Evolutionary conservation across 2,797 vertebrate species (phyloP).

Genomic region (Glyptemys insculpta): DNA sequence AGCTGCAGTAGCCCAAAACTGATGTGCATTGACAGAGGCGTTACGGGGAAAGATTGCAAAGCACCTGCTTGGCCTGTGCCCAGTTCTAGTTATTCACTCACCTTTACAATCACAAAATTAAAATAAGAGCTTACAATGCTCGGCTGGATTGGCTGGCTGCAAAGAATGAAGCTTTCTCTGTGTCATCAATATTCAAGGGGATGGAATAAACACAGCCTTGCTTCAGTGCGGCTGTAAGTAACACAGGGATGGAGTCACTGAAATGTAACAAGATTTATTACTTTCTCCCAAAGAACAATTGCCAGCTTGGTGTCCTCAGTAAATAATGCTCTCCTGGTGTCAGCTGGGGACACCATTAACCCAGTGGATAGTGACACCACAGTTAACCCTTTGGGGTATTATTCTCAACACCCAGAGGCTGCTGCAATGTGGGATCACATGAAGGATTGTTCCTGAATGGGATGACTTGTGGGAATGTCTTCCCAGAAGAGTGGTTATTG

Average conservation of each 20-base stretch:
- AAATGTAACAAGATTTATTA: constrained; percentile 73
- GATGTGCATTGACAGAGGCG: neutral
- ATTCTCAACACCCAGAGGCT: fast-evolving
- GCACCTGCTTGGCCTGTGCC: neutral
- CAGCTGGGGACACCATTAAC: constrained; percentile 66
- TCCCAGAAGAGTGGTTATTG: neutral
- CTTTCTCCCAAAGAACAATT: constrained; percentile 61
- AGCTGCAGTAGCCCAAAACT: neutral
- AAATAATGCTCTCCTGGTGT: constrained; percentile 68
- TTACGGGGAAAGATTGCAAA: neutral
- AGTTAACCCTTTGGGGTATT: constrained; percentile 28
- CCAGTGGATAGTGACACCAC: constrained; percentile 18
- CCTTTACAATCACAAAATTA: neutral
- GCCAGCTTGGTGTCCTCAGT: constrained; percentile 71
- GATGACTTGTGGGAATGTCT: neutral
- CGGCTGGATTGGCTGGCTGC: neutral
- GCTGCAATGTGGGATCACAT: fast-evolving
- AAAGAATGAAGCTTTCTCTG: neutral
- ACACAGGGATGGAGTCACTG: constrained; percentile 66
- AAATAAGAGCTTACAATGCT: neutral
- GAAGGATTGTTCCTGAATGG: neutral
- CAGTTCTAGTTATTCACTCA: neutral
- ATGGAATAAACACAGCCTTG: constrained; percentile 6
- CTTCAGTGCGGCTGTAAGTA: neutral
- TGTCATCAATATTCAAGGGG: constrained; percentile 13